Evolutionary conservation across 2,113 vertebrate genomes (phyloP).

Genomic region (Ia io): DNA sequence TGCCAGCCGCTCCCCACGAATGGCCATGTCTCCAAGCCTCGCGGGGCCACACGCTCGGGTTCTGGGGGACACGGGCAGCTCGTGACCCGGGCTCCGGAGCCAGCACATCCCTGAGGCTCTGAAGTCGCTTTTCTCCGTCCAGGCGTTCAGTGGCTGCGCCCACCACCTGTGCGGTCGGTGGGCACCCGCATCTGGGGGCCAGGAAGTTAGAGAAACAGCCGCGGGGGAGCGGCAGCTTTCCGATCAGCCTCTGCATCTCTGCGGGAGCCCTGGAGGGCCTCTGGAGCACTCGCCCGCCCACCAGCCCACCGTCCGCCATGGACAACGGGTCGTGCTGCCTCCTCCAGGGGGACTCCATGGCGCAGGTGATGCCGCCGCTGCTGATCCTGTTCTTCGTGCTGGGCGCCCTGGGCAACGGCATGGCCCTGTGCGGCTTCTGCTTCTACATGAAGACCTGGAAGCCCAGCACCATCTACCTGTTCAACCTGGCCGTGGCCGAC

Average conservation of each 20-base stretch:
- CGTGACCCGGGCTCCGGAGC: not conserved
- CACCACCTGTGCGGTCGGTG: not conserved
- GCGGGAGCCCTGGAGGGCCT: not conserved
- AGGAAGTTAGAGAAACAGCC: not conserved
- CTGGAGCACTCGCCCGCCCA: fast-evolving
- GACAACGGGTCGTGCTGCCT: constrained; percentile 68
- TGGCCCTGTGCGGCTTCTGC: constrained; percentile 85
- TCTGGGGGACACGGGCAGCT: not conserved
- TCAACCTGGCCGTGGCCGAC: constrained; percentile 86
- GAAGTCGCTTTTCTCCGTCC: not conserved
- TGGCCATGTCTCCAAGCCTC: not conserved
- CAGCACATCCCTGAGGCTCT: not conserved
- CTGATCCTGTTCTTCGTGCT: constrained; percentile 85
- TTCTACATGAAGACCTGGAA: constrained; percentile 87
- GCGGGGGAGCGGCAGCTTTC: not conserved
- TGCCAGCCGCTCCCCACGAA: not conserved
- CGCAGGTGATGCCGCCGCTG: constrained; percentile 57
- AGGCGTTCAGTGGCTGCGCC: fast-evolving
- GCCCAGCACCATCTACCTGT: constrained; percentile 85
- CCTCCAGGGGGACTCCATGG: constrained; percentile 49
- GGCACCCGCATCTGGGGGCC: fast-evolving
- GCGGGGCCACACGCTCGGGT: fast-evolving
- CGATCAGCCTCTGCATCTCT: not conserved
- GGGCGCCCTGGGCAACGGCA: constrained; percentile 83
- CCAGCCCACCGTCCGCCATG: constrained; percentile 7